These are phyloP conservation scores for Varanus salvator DNA, from an alignment of 2,113 vertebrate genomes.

Conservation along the genomic window DNA sequence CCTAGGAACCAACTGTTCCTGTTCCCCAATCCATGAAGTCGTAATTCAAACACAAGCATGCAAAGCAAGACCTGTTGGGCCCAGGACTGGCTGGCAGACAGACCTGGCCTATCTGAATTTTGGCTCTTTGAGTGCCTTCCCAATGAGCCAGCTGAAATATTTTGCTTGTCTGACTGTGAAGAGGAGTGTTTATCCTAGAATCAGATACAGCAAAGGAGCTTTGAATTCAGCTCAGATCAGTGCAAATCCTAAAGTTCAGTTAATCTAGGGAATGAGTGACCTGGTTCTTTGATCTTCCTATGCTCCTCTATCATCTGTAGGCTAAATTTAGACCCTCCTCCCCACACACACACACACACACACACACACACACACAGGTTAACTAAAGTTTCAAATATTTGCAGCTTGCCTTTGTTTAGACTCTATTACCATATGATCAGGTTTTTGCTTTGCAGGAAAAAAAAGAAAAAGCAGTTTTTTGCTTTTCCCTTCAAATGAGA, in stretches of 20 bases:
- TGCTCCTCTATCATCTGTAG: conserved; percentile 63
- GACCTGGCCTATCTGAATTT: conserved; percentile 26
- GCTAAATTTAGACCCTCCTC: conserved; percentile 66
- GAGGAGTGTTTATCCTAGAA: conserved; percentile 63
- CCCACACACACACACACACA: conserved; percentile 64
- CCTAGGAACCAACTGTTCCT: no score
- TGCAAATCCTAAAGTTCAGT: conserved; percentile 50
- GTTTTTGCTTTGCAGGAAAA: conserved; percentile 58
- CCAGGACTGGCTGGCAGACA: neutral
- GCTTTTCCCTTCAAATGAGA: conserved; percentile 48
- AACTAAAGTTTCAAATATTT: conserved; percentile 70
- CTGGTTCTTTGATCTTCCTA: conserved; percentile 72
- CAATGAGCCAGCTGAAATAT: conserved; percentile 19
- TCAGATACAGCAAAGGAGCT: conserved; percentile 61
- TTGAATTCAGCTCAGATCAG: conserved; percentile 66
- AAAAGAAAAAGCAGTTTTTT: neutral
- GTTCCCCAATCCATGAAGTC: neutral
- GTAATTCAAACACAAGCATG: neutral
- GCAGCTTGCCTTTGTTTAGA: conserved; percentile 69
- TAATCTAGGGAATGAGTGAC: conserved; percentile 74
- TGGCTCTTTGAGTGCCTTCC: conserved; percentile 27
- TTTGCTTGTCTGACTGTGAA: conserved; percentile 64
- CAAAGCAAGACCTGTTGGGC: neutral
- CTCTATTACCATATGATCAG: conserved; percentile 67
- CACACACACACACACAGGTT: conserved; percentile 68